Base-by-base conservation (phyloP, 2,888 invertebrate species). In the Drosophila conformis region DNA sequence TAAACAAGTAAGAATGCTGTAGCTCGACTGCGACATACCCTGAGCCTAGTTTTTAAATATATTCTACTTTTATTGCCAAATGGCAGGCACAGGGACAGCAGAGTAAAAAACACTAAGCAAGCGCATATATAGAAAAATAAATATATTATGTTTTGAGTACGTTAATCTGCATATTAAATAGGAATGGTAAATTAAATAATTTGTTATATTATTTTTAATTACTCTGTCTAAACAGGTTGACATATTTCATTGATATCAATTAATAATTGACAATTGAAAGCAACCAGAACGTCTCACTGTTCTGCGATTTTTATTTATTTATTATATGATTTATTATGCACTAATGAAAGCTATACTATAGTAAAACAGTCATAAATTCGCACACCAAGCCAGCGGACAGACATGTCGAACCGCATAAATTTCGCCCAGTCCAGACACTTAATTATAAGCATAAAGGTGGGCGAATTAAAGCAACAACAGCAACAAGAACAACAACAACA, bases 371-470 rank as follows among this genome's bases (percentile, higher is more conserved):
- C 72, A 87, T 78, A 83, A 78, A 78, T 77, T 69, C 77, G 63
- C 77, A 52, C 77, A 69, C 52, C 69, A 60, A 68, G 59, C 31
- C 31, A 33, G 27, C 52, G 18, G 42, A 8, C 48, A 48, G 54
- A 27, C 38, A 31, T 42, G 74, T 57, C 54, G 59, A 58, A 68
- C 35, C 57, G 36, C 57, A 66, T 72, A 69, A 67, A 51, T 38
- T 66, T 8, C 57, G 46, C n/a, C 38, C 54, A 63, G 81, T 62
- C 77, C 64, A 70, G 76, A 71, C 75, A 83, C 83, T 85, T 89
- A 86, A 88, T 89, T 88, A 87, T 88, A 74, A 77, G 71, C 83
- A 83, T 62, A 77, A 79, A 85, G 76, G 66, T 76, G 53, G 58
- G 63, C 52, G 42, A 72, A 57, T 62, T 70, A 60, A 58, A 56